Conservation (phyloP, 2,113 vertebrate genomes). For the Cephalophus harveyi region DNA sequence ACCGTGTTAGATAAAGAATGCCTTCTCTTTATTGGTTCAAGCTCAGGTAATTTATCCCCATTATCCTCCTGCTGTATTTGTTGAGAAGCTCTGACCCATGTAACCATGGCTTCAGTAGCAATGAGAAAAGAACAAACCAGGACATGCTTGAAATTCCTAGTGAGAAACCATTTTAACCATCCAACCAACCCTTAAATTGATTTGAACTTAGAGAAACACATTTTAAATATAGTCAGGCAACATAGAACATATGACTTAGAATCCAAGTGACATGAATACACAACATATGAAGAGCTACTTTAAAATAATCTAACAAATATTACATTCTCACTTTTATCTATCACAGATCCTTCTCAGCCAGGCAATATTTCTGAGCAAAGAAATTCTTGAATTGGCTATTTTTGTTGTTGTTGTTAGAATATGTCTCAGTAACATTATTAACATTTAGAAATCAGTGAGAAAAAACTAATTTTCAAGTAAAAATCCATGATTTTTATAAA, state of each 20-base stretch:
- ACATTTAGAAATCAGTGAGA: neutral
- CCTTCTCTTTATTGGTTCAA: neutral
- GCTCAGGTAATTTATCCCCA: neutral
- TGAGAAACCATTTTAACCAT: constrained; percentile 10
- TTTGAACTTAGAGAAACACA: neutral
- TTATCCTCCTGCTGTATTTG: neutral
- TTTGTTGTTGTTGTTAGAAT: neutral
- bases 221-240: constrained; percentile 33
- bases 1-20: neutral
- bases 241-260: neutral
- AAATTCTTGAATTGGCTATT: neutral
- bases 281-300: neutral
- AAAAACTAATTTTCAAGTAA: neutral
- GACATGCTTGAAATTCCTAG: neutral
- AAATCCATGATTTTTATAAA: neutral
- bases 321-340: neutral
- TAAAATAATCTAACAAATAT: constrained; percentile 24
- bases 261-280: neutral
- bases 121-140: neutral
- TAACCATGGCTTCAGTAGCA: neutral
- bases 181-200: neutral
- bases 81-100: neutral
- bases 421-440: neutral
- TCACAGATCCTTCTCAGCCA: neutral
- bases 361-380: constrained; percentile 1